A percentile compares a stretch with the other conserved stretches of the same genome.
These are phyloP conservation scores for Drosophila mimica DNA, from an alignment of 2,888 invertebrate genomes.

Conservation along the genomic window DNA sequence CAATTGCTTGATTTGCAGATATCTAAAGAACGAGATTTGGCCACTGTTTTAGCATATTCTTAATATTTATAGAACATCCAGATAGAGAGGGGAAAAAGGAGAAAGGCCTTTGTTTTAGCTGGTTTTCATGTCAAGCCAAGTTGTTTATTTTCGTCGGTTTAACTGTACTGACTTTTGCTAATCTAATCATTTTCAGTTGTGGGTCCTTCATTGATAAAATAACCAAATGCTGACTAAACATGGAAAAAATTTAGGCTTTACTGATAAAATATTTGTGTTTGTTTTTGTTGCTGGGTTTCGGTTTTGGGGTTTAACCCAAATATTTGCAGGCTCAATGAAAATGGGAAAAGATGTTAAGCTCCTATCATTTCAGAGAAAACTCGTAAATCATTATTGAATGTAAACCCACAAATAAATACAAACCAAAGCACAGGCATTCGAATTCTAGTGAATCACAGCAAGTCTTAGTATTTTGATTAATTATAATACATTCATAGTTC, in stretches of 20 bases:
- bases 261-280: slow-evolving; percentile 55
- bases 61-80: not conserved
- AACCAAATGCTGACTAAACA: slow-evolving; percentile 43
- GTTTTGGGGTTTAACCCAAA: slow-evolving; percentile 13
- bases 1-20: not conserved
- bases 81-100: not conserved
- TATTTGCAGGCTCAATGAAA: slow-evolving; percentile 3
- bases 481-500: not conserved
- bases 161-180: slow-evolving; percentile 44
- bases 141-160: slow-evolving; percentile 42
- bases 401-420: not conserved
- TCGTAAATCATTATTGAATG: not conserved
- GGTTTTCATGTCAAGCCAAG: slow-evolving; percentile 23
- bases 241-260: not conserved
- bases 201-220: slow-evolving; percentile 63
- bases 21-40: not conserved
- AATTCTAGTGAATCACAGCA: slow-evolving; percentile 8
- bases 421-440: not conserved
- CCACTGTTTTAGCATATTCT: not conserved
- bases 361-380: slow-evolving; percentile 23
- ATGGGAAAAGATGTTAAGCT: slow-evolving; percentile 6
- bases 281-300: slow-evolving; percentile 5
- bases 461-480: not conserved
- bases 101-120: not conserved
- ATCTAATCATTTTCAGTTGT: slow-evolving; percentile 56